phyloP scores from a whole-genome alignment of 2,113 vertebrate genomes.

The Oplegnathus fasciatus region DNA sequence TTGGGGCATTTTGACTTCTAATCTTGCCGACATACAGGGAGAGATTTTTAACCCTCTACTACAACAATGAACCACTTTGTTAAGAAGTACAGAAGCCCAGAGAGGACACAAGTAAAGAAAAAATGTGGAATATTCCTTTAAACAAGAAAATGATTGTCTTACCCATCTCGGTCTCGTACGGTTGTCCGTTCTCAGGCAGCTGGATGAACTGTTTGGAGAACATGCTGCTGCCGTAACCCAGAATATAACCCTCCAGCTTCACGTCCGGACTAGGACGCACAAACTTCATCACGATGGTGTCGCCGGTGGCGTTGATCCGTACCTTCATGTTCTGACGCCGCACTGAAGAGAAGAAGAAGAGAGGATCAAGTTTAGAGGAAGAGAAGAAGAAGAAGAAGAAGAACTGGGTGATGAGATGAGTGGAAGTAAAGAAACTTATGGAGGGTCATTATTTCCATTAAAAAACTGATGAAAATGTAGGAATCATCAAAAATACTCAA shows the following conservation, averaged over 20 bases:
- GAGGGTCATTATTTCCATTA: no score
- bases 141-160: conserved; percentile 61
- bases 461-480: no score
- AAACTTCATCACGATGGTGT: conserved; percentile 92
- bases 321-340: conserved; percentile 92
- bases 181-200: conserved; percentile 89
- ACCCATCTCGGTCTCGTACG: conserved; percentile 90
- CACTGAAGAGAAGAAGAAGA: conserved; percentile 75
- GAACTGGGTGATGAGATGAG: no score
- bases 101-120: not conserved
- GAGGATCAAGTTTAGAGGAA: not conserved
- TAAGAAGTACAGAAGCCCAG: not conserved
- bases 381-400: not conserved
- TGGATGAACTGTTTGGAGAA: conserved; percentile 94
- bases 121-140: no score
- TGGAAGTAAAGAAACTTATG: no score
- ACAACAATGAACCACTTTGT: not conserved
- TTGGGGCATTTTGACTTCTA: not conserved
- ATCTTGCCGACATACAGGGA: no score
- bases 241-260: conserved; percentile 92
- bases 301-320: conserved; percentile 92
- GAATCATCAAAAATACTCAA: no score
- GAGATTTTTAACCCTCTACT: not conserved
- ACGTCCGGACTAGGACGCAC: conserved; percentile 87
- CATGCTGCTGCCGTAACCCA: conserved; percentile 92